These are phyloP conservation scores for Criorhina ranunculi DNA, from an alignment of 2,888 invertebrate genomes.

Conservation along the genomic window DNA sequence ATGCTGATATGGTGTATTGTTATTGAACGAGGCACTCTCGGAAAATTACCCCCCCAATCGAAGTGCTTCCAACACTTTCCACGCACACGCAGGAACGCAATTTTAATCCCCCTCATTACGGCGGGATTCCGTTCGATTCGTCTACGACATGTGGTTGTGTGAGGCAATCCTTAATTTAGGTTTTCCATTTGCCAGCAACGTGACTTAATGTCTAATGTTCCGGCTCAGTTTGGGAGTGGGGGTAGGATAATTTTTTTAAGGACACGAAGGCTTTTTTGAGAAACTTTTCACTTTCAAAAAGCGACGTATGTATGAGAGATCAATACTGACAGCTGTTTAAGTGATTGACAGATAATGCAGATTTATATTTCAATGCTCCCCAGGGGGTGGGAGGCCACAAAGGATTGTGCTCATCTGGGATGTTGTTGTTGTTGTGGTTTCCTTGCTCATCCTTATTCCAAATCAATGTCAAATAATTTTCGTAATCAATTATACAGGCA, in stretches of 20 bases:
- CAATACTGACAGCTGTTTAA: slow-evolving; percentile 64
- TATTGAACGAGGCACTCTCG: slow-evolving; percentile 75
- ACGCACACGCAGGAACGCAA: slow-evolving; percentile 24
- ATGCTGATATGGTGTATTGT: slow-evolving; percentile 63
- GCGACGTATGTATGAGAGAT: slow-evolving; percentile 34
- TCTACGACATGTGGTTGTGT: slow-evolving; percentile 47
- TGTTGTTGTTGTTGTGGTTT: no score
- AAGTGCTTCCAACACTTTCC: slow-evolving; percentile 23
- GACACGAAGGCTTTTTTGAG: neutral
- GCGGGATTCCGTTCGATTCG: slow-evolving; percentile 60
- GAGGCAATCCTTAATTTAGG: slow-evolving; percentile 53
- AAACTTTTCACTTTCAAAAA: slow-evolving; percentile 25
- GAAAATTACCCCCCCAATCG: slow-evolving; percentile 72
- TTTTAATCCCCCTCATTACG: slow-evolving; percentile 74
- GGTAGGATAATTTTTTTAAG: neutral
- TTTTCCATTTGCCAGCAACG: slow-evolving; percentile 60
- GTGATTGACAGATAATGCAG: slow-evolving; percentile 74
- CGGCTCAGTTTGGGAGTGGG: neutral
- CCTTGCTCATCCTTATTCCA: slow-evolving; percentile 27
- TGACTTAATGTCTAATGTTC: slow-evolving; percentile 50
- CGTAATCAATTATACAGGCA: slow-evolving; percentile 69
- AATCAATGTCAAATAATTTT: slow-evolving; percentile 74
- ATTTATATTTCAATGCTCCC: slow-evolving; percentile 68
- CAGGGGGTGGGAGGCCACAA: slow-evolving; percentile 40
- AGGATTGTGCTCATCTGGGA: slow-evolving; percentile 70